These are phyloP conservation scores for Drosophila subsilvestris DNA, from an alignment of 2,888 invertebrate species.

Conservation along the genomic window DNA sequence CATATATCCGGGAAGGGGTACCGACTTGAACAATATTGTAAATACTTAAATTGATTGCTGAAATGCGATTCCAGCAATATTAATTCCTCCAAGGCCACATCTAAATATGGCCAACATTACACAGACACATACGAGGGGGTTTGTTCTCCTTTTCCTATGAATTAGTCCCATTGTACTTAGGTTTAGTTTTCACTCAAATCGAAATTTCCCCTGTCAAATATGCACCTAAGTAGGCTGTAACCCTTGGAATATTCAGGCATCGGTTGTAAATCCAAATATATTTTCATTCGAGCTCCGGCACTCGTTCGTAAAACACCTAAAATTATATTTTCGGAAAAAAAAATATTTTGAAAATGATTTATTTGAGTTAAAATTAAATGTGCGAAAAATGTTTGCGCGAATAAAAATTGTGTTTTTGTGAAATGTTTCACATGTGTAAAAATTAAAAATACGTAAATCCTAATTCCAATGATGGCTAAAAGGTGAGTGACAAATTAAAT, in stretches of 20 bases:
- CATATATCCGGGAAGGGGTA: no score
- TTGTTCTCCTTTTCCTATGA: no score
- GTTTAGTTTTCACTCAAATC: background rate
- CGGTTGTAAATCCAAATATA: background rate
- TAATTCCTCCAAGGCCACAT: no score
- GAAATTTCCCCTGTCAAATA: background rate
- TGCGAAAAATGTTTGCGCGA: no score
- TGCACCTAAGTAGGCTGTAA: background rate
- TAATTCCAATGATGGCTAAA: conserved; percentile 24
- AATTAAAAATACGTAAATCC: conserved; percentile 5
- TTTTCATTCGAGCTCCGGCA: background rate
- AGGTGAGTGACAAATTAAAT: background rate
- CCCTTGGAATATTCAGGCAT: background rate
- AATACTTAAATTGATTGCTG: no score
- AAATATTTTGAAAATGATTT: background rate
- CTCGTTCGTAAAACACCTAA: background rate
- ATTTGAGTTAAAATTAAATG: background rate
- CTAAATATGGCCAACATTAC: no score
- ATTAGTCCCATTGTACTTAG: background rate
- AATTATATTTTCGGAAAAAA: background rate
- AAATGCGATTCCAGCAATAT: no score
- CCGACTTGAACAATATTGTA: no score
- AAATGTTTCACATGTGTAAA: background rate
- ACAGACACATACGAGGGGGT: no score
- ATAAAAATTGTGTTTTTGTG: background rate